A percentile compares a stretch with the other conserved stretches of the same genome.
Conservation (phyloP, 2,888 invertebrate species). For the Agonum fuliginosum region DNA sequence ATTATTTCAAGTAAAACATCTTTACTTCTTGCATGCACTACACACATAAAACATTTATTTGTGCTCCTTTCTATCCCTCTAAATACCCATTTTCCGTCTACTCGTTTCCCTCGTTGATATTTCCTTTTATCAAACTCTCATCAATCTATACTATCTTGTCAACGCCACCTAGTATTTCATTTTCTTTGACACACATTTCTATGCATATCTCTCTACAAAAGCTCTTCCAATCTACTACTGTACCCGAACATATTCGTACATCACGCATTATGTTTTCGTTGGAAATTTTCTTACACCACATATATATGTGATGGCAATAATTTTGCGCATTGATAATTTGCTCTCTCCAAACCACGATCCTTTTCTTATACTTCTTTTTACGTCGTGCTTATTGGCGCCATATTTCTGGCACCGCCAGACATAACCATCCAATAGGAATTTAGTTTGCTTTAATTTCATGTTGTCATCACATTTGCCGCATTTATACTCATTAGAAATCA, state of each 20-base stretch:
- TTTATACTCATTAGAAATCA: neutral
- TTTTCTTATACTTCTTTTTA: neutral
- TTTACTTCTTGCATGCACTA: neutral
- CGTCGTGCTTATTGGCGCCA: neutral
- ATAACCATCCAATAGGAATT: neutral
- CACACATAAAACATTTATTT: constrained; percentile 4
- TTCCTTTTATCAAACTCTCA: constrained; percentile 47
- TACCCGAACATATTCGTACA: neutral
- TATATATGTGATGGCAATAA: neutral
- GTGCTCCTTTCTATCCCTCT: constrained; percentile 40
- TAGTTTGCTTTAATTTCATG: neutral
- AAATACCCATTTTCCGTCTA: constrained; percentile 54
- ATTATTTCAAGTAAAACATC: neutral
- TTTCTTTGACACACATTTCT: neutral
- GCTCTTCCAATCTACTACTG: neutral
- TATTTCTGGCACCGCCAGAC: neutral
- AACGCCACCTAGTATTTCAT: neutral
- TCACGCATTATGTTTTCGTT: neutral
- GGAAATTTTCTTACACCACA: neutral
- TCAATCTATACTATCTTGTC: constrained; percentile 45
- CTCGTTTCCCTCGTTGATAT: constrained; percentile 28
- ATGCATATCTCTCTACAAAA: neutral
- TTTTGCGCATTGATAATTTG: neutral
- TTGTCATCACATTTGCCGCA: neutral
- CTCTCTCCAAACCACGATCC: neutral